Percentiles rank a stretch among this genome's conserved stretches.
These are phyloP conservation scores for Arge pagana DNA, from an alignment of 2,888 invertebrate species.

Conservation along the genomic window DNA sequence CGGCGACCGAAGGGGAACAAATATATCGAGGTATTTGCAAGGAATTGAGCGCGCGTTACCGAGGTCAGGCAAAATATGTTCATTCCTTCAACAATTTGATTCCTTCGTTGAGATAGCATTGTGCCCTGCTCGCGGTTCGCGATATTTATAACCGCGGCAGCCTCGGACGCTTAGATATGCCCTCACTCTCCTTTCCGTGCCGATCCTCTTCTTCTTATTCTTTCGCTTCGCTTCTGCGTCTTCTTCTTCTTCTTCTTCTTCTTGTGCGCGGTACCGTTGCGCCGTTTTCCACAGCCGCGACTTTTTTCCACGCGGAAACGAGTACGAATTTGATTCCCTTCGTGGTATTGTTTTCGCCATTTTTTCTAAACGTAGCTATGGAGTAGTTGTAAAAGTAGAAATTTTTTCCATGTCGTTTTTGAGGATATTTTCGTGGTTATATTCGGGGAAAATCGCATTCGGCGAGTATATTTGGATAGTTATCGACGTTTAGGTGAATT, in stretches of 20 bases:
- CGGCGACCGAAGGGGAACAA: conserved; percentile 40
- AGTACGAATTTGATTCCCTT: no score
- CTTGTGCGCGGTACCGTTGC: not conserved
- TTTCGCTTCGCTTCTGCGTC: conserved; percentile 4
- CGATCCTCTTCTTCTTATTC: not conserved
- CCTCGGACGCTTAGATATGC: conserved; percentile 31
- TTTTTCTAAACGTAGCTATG: no score
- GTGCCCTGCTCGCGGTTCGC: conserved; percentile 34
- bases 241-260: conserved; percentile 20
- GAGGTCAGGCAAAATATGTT: conserved; percentile 55
- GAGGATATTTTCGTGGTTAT: no score
- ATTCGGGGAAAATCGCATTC: no score
- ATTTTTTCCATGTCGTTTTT: no score
- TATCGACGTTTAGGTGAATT: no score
- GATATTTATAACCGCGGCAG: conserved; percentile 48
- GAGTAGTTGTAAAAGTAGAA: no score
- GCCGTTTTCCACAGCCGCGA: no score
- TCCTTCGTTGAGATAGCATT: conserved; percentile 51
- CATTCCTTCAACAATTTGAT: conserved; percentile 56
- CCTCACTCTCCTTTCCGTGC: conserved; percentile 29
- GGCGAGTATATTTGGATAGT: no score
- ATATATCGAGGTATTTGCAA: conserved; percentile 54
- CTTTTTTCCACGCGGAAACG: no score
- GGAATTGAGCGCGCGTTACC: conserved; percentile 47
- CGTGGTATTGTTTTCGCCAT: no score